Conservation (phyloP, 2,888 invertebrate species). For the Melipona beecheii region DNA sequence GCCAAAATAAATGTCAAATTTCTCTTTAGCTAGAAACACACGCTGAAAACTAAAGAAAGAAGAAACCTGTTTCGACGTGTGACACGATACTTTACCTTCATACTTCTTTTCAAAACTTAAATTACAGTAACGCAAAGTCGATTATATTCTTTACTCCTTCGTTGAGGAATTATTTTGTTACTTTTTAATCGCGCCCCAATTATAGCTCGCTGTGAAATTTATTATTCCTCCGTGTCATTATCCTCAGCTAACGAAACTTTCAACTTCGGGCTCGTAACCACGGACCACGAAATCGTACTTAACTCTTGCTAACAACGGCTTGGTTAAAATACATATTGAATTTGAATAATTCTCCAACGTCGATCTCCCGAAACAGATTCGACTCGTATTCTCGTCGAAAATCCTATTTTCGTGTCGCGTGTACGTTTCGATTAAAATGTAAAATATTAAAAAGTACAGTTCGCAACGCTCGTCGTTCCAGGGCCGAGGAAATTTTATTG, state of each 20-base stretch:
- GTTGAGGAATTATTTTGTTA: neutral
- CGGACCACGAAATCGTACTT: neutral
- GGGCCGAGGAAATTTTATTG: neutral
- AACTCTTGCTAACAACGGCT: neutral
- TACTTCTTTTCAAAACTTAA: neutral
- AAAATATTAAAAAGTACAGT: neutral
- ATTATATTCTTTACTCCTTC: neutral
- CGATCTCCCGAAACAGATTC: neutral
- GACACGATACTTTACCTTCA: too few species aligned
- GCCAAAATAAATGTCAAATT: neutral
- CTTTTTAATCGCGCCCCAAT: conserved; percentile 11
- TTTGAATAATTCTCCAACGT: neutral
- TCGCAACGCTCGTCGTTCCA: neutral
- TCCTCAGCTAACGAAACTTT: neutral
- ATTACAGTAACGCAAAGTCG: neutral
- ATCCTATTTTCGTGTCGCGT: neutral
- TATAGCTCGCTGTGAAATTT: neutral
- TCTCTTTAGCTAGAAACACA: neutral
- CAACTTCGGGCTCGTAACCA: neutral
- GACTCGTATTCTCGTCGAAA: neutral
- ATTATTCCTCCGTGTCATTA: conserved; percentile 9
- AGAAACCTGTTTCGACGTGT: too few species aligned
- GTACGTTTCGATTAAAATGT: conserved; percentile 3
- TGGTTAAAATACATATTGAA: neutral
- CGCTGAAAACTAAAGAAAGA: neutral